A percentile compares a stretch with the other conserved stretches of the same genome.
phyloP scores from a whole-genome alignment of 2,888 invertebrate genomes.

The Napeogenes sylphis region DNA sequence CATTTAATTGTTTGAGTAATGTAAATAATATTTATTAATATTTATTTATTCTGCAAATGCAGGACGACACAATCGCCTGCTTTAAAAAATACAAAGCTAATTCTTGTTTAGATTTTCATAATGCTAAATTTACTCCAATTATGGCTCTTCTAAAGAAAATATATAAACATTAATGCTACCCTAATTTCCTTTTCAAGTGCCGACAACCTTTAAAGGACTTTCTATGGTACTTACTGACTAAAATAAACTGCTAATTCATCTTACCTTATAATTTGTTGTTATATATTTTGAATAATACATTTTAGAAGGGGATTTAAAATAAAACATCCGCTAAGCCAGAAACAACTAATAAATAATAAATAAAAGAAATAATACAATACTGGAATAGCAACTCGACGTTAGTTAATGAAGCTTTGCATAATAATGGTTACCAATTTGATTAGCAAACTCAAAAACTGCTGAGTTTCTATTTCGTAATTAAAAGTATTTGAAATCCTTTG shows the following conservation, averaged over 20 bases:
- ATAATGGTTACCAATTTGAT: slow-evolving; percentile 54
- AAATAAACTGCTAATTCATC: no score
- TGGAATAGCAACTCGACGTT: slow-evolving; percentile 8
- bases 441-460: slow-evolving; percentile 49
- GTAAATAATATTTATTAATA: no score
- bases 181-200: slow-evolving; percentile 25
- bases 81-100: slow-evolving; percentile 15
- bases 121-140: slow-evolving; percentile 22
- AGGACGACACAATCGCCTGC: slow-evolving; percentile 7
- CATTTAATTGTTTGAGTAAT: no score
- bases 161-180: slow-evolving; percentile 26
- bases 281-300: no score
- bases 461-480: slow-evolving; percentile 63
- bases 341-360: no score
- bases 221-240: slow-evolving; percentile 5
- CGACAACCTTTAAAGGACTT: slow-evolving; percentile 21
- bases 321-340: no score
- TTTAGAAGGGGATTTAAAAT: no score
- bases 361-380: no score
- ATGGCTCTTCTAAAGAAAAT: slow-evolving; percentile 23
- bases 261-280: no score
- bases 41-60: no score
- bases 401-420: slow-evolving; percentile 58
- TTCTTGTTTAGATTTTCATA: slow-evolving; percentile 12
- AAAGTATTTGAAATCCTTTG: slow-evolving; percentile 60